Evolutionary conservation across 2,888 invertebrate species (phyloP).

Genomic region (Drosophila nr. medialis): DNA sequence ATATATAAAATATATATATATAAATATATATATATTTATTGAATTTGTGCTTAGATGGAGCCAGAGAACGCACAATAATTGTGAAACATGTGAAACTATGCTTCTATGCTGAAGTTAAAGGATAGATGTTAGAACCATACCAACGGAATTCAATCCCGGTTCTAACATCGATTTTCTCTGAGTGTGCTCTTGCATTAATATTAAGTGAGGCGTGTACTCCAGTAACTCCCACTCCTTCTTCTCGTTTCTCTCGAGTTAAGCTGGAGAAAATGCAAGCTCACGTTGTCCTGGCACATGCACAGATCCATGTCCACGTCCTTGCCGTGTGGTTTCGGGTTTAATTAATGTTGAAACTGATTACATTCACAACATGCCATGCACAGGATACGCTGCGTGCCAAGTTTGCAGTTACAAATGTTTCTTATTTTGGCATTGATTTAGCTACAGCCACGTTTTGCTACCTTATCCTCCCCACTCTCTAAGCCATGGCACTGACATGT

Average conservation of each 20-base stretch:
- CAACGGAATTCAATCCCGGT: not conserved
- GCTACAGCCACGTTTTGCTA: constrained; percentile 13
- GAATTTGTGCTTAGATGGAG: not conserved
- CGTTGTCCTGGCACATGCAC: constrained; percentile 39
- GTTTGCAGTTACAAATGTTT: constrained; percentile 53
- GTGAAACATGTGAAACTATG: not conserved
- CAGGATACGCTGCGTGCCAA: constrained; percentile 12
- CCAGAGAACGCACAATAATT: not conserved
- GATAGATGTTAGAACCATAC: not conserved
- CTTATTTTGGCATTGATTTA: constrained; percentile 72
- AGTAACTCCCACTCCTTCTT: not conserved
- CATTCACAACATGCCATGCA: constrained; percentile 25
- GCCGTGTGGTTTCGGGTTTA: constrained; percentile 58
- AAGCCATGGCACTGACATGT: constrained; percentile 26
- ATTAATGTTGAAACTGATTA: constrained; percentile 74
- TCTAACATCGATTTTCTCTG: not conserved
- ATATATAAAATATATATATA: not conserved
- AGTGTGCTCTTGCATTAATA: constrained; percentile 16
- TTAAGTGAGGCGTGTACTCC: constrained; percentile 11
- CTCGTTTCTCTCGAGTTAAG: constrained; percentile 27
- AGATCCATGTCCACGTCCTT: constrained; percentile 46
- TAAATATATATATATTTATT: not conserved
- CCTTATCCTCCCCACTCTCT: not conserved
- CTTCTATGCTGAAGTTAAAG: not conserved
- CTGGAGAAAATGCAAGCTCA: constrained; percentile 51